Evolutionary conservation across 2,888 invertebrate species (phyloP).

Genomic region (Ceramica pisi): DNA sequence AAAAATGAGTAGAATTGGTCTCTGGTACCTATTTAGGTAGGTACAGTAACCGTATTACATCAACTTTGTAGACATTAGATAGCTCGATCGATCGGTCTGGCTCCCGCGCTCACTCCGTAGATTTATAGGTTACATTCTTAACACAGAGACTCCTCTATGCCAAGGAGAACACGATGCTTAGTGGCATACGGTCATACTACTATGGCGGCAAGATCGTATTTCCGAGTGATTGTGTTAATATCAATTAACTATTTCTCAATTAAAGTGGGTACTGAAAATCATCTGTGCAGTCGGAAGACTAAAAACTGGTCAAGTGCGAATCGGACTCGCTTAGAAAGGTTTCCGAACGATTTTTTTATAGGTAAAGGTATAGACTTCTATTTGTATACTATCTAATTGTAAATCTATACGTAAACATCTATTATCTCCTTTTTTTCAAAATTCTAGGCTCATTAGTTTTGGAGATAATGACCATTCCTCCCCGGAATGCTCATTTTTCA

Average conservation of each 20-base stretch:
- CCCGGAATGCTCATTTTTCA: no score
- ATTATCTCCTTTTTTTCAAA: no score
- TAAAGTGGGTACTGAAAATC: background rate
- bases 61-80: slow-evolving; percentile 5
- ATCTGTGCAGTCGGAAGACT: background rate
- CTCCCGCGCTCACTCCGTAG: slow-evolving; percentile 8
- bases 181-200: background rate
- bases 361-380: no score
- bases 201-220: slow-evolving; percentile 19
- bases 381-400: no score
- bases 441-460: no score
- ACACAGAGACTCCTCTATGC: background rate
- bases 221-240: slow-evolving; percentile 13
- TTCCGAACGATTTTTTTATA: no score
- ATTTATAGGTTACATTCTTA: slow-evolving; percentile 33
- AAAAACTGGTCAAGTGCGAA: no score
- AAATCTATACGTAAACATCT: no score
- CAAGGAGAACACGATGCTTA: background rate
- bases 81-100: slow-evolving; percentile 28
- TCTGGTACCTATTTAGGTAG: background rate
- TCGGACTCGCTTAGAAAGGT: no score
- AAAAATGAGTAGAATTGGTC: no score
- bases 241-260: background rate
- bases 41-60: background rate
- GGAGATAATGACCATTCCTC: no score